These are phyloP conservation scores for Trichosurus vulpecula DNA, from an alignment of 2,797 vertebrate genomes.

Conservation along the genomic window DNA sequence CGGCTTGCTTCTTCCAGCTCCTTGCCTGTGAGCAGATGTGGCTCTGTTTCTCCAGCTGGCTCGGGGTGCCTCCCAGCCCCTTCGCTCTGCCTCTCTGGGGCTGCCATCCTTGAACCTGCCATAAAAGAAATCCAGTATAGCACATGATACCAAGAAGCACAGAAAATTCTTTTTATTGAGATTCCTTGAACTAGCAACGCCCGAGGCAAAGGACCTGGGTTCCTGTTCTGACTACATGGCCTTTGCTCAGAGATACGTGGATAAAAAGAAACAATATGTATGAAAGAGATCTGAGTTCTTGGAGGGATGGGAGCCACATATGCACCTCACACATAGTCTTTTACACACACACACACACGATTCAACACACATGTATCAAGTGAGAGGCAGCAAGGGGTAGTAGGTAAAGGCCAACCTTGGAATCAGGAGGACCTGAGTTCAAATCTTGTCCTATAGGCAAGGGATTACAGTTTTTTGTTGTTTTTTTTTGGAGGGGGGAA, in stretches of 20 bases:
- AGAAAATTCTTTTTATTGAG: neutral
- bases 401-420: neutral
- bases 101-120: constrained; percentile 77
- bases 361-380: neutral
- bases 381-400: neutral
- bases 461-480: neutral
- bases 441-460: neutral
- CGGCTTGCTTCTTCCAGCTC: constrained; percentile 88
- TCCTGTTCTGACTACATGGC: neutral
- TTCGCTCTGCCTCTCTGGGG: neutral
- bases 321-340: neutral
- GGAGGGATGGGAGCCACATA: neutral
- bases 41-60: constrained; percentile 59
- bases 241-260: neutral
- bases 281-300: neutral
- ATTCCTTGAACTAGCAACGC: neutral
- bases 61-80: fast-evolving
- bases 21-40: constrained; percentile 62
- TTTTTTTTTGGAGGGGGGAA: too few relatives aligned
- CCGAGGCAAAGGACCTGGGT: neutral
- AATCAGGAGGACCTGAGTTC: neutral
- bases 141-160: neutral
- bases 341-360: too few relatives aligned
- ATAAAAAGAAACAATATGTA: neutral
- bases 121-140: constrained; percentile 40